Conservation (phyloP, 2,888 invertebrate species). For the Erebia aethiops region DNA sequence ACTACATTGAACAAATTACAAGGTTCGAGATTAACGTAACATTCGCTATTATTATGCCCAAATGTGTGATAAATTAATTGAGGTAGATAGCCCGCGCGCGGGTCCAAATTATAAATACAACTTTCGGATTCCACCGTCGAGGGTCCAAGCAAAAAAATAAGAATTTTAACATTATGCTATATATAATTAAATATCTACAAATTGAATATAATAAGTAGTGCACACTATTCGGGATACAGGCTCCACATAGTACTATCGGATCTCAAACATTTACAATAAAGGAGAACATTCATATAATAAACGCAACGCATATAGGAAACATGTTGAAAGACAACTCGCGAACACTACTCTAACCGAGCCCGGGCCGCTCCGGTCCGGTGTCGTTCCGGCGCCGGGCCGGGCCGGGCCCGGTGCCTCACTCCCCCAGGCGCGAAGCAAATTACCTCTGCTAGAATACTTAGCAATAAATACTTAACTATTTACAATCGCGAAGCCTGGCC, state of each 20-base stretch:
- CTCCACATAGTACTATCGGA: slow-evolving; percentile 65
- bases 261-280: slow-evolving; percentile 81
- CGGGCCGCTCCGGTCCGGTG: slow-evolving; percentile 22
- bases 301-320: slow-evolving; percentile 80
- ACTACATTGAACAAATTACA: slow-evolving; percentile 76
- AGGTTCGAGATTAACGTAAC: slow-evolving; percentile 69
- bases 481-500: slow-evolving; percentile 56
- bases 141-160: slow-evolving; percentile 77
- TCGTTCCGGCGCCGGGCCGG: slow-evolving; percentile 17
- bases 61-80: slow-evolving; percentile 82
- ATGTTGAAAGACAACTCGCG: slow-evolving; percentile 69
- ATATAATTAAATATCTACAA: slow-evolving; percentile 83
- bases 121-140: slow-evolving; percentile 68
- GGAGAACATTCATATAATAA: slow-evolving; percentile 80
- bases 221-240: slow-evolving; percentile 72
- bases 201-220: slow-evolving; percentile 79
- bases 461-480: slow-evolving; percentile 75
- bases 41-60: slow-evolving; percentile 79
- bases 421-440: slow-evolving; percentile 75
- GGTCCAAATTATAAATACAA: slow-evolving; percentile 72
- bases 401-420: slow-evolving; percentile 20
- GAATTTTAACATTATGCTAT: slow-evolving; percentile 81
- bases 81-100: slow-evolving; percentile 79
- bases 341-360: slow-evolving; percentile 48
- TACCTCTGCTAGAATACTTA: slow-evolving; percentile 65